Conservation (phyloP, 2,113 vertebrate species). For the Apaloderma vittatum region DNA sequence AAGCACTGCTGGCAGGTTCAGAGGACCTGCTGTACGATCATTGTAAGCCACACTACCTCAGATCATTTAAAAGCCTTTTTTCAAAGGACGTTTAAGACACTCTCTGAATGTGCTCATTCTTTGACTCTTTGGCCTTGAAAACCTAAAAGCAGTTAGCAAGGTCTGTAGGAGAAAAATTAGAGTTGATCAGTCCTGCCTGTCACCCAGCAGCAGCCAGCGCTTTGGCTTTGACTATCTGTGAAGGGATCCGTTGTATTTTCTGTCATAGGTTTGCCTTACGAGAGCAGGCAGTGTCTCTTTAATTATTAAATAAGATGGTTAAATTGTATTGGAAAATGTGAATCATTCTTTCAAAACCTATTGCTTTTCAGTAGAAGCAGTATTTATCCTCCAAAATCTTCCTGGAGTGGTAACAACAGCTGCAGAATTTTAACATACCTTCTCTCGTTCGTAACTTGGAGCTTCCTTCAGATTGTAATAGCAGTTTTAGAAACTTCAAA, state of each 20-base stretch:
- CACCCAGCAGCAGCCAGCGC: neutral
- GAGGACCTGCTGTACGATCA: neutral
- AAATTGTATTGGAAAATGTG: neutral
- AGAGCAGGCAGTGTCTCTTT: neutral
- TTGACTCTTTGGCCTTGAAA: neutral
- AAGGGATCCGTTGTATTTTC: neutral
- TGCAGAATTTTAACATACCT: conserved; percentile 35
- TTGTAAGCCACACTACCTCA: neutral
- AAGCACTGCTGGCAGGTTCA: neutral
- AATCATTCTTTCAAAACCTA: conserved; percentile 21
- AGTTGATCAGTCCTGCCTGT: neutral
- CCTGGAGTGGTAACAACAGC: neutral
- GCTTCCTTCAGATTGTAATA: neutral
- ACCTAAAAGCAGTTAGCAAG: neutral
- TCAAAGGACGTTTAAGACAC: neutral
- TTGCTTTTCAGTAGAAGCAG: conserved; percentile 1
- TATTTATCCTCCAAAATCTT: conserved; percentile 14
- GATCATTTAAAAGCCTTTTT: neutral
- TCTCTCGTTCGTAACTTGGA: conserved; percentile 36
- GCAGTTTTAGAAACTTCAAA: conserved; percentile 19
- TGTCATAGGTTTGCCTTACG: neutral
- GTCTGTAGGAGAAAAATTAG: neutral
- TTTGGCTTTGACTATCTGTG: neutral
- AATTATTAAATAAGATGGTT: neutral
- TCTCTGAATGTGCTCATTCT: neutral